A percentile compares a stretch with the other conserved stretches of the same genome.
Conservation (phyloP, 2,797 vertebrate species). For the Sardinella longiceps region DNA sequence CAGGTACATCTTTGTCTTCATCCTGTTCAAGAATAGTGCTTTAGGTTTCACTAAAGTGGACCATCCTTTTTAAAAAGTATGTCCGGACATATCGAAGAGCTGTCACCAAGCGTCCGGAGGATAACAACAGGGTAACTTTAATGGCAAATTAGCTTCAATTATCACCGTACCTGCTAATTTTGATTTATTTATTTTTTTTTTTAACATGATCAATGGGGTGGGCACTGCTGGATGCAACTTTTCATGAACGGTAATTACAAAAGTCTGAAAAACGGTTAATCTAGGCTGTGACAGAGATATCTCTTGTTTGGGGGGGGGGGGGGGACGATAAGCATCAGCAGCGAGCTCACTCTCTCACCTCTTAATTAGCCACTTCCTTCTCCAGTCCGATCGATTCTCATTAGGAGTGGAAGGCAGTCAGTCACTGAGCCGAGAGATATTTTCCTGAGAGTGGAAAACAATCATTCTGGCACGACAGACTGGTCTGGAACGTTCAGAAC, state of each 20-base stretch:
- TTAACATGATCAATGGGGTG: background rate
- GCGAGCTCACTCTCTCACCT: conserved; percentile 31
- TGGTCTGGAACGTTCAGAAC: conserved; percentile 5
- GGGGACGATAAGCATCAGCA: background rate
- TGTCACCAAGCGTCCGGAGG: conserved; percentile 11
- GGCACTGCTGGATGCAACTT: background rate
- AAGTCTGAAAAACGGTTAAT: background rate
- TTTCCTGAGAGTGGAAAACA: conserved; percentile 6
- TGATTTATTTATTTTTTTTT: background rate
- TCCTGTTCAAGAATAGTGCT: background rate
- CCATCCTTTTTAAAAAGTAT: background rate
- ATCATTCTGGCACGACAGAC: background rate
- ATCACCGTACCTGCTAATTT: conserved; percentile 30
- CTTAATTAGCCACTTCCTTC: conserved; percentile 24
- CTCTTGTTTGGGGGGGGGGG: background rate
- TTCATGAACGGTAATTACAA: background rate
- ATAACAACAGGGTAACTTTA: conserved; percentile 32
- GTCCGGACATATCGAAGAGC: background rate
- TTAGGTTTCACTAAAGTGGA: background rate
- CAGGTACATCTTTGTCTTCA: conserved; percentile 19
- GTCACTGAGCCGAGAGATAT: conserved; percentile 18
- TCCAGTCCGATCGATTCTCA: conserved; percentile 12
- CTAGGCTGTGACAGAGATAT: conserved; percentile 13
- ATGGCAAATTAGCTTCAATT: conserved; percentile 50
- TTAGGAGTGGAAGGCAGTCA: conserved; percentile 24